Evolutionary conservation across 2,888 invertebrate species (phyloP), one percentile per base, ranked within the genome.

Genomic region (Schizaphis graminum): DNA sequence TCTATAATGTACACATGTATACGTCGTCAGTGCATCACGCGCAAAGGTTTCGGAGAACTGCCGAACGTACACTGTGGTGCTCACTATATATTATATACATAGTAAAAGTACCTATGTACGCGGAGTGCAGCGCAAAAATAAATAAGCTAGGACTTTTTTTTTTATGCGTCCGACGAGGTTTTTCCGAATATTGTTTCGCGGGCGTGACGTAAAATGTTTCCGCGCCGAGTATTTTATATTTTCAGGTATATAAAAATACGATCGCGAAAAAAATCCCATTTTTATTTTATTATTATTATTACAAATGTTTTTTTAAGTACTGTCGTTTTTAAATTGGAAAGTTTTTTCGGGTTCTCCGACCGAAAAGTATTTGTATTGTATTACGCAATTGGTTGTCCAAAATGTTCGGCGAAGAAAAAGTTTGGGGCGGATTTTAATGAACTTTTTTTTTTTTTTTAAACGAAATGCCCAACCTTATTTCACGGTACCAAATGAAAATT

Each of bases 261-360:
- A 77, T 2, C 16, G 21, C 35, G 21, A 35, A 35, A 35, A 35
- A 35, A 77, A 77, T 8, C 35, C 7, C 35, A 77, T 77, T 77
- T 77, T 77, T 35, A 21, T 77, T 77, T 77, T n/a, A n/a, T 67
- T 67, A 13, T 53, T 53, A 53, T 53, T 53, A 53, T 35, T 77
- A 77, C 77, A 77, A 77, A 35, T 77, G 77, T 35, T 41, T 77
- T 77, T 86, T 56, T 88, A 41, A 57, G 89, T 89, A 56, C 10
- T 41, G 57, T 57, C 35, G 57, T 89, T 89, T 89, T 89, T 57
- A 56, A 89, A 53, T 56, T 41, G 89, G 28, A 89, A 89, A 57
- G 41, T 89, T 89, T 28, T 56, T 24, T 8, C 35, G 35, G 21
- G n/a, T 77, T 77, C 21, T 77, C 77, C 21, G 77, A 8, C 35